Evolutionary conservation across 1,140 invertebrate genomes (phyloP).

Genomic region (Dendroctonus ponderosae): DNA sequence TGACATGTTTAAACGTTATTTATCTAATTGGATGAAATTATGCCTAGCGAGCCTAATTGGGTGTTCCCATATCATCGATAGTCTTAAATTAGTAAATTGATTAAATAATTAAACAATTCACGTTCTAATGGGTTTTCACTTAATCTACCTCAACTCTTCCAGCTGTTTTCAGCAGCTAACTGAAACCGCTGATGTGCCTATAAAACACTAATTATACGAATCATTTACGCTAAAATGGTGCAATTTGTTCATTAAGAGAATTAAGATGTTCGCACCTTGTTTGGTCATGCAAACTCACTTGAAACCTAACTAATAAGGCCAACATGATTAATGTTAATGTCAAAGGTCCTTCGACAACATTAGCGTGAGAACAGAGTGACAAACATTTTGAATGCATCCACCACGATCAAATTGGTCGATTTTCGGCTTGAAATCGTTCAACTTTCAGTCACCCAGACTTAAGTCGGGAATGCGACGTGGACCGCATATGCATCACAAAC

Average conservation of each 20-base stretch:
- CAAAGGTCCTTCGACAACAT: slow-evolving; percentile 2
- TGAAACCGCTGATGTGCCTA: slow-evolving; percentile 21
- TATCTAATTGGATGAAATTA: slow-evolving; percentile 31
- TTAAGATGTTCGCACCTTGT: slow-evolving; percentile 21
- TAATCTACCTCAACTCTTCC: background rate
- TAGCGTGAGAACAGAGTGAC: slow-evolving; percentile 2
- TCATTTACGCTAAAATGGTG: slow-evolving; percentile 16
- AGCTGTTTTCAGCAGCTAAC: background rate
- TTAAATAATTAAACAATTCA: slow-evolving; percentile 29
- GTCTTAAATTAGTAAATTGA: slow-evolving; percentile 29
- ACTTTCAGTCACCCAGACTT: background rate
- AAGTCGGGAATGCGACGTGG: slow-evolving; percentile 20
- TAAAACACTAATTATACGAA: slow-evolving; percentile 27
- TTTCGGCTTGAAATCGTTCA: background rate
- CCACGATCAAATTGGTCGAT: background rate
- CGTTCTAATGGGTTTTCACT: slow-evolving; percentile 20
- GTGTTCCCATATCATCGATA: slow-evolving; percentile 11
- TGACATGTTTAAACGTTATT: slow-evolving; percentile 34
- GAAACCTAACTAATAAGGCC: slow-evolving; percentile 5
- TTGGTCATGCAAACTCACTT: slow-evolving; percentile 13
- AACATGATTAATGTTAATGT: slow-evolving; percentile 9
- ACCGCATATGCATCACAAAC: slow-evolving; percentile 28
- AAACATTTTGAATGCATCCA: background rate
- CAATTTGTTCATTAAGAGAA: slow-evolving; percentile 17
- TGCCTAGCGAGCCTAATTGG: slow-evolving; percentile 15